phyloP scores from a whole-genome alignment of 2,797 vertebrate genomes.

The Syngnathus rostellatus region DNA sequence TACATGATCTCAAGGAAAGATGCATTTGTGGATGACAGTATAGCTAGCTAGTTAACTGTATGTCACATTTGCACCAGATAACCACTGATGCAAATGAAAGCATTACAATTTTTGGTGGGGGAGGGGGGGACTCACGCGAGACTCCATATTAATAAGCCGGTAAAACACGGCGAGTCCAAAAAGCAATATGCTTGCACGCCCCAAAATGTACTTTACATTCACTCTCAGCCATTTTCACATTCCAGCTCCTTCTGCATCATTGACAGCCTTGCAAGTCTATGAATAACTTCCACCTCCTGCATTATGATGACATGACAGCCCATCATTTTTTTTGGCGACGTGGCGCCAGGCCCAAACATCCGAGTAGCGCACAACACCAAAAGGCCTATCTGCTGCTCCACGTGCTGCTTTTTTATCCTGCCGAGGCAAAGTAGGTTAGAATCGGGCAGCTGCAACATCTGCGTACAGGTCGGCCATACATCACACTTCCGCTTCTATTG shows the following conservation, averaged over 20 bases:
- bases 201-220: neutral
- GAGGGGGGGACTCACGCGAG: no score
- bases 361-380: neutral
- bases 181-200: neutral
- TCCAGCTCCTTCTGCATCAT: neutral
- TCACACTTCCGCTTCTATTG: constrained; percentile 33
- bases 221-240: no score
- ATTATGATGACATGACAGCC: constrained; percentile 2
- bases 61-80: no score
- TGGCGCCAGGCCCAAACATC: neutral
- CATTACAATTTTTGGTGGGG: no score
- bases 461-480: constrained; percentile 24
- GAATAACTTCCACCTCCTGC: constrained; percentile 1
- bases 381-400: constrained; percentile 1
- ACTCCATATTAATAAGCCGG: neutral
- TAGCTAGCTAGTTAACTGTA: no score
- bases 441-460: constrained; percentile 41
- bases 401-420: constrained; percentile 13
- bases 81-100: no score
- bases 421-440: constrained; percentile 41
- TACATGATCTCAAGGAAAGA: no score
- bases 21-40: no score
- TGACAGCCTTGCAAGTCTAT: neutral
- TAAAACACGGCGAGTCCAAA: neutral
- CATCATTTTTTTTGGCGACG: neutral